A percentile compares a stretch with the other conserved stretches of the same genome.
These are phyloP conservation scores for Salvator merianae DNA, from an alignment of 2,113 vertebrate species.

Conservation along the genomic window DNA sequence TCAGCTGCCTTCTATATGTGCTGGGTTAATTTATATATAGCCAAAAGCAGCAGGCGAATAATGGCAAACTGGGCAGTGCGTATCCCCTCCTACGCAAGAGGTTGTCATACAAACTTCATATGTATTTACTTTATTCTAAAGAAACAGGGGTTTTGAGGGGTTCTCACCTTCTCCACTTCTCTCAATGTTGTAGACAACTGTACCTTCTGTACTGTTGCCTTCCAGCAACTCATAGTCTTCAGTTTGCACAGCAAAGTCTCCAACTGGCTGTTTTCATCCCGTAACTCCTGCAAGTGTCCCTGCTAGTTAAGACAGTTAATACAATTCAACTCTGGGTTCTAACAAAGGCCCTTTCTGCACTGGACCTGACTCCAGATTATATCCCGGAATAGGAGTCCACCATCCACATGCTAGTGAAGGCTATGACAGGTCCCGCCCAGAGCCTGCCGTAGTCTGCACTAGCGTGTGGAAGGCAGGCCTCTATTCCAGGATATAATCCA, in stretches of 20 bases:
- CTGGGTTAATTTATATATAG: not conserved
- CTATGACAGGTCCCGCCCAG: no score
- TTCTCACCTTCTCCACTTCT: conserved; percentile 71
- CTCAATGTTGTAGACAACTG: conserved; percentile 66
- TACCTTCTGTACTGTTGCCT: conserved; percentile 64
- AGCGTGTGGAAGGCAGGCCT: no score
- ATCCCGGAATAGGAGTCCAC: no score
- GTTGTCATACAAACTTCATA: not conserved
- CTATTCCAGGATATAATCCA: no score
- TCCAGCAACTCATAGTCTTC: conserved; percentile 72
- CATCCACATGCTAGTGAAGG: no score
- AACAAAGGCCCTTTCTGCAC: not conserved
- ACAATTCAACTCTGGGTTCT: not conserved
- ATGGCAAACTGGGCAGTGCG: no score
- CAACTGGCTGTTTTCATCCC: conserved; percentile 67
- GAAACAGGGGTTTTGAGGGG: not conserved
- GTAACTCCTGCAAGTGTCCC: conserved; percentile 67
- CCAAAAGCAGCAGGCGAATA: no score
- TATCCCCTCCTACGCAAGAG: no score
- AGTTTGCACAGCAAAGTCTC: conserved; percentile 65
- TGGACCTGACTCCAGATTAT: no score
- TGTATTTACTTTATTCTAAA: not conserved
- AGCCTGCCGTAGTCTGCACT: no score
- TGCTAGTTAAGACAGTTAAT: conserved; percentile 55
- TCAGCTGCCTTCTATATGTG: not conserved